phyloP scores from a whole-genome alignment of 1,140 invertebrate species.

The Phthorimaea operculella region DNA sequence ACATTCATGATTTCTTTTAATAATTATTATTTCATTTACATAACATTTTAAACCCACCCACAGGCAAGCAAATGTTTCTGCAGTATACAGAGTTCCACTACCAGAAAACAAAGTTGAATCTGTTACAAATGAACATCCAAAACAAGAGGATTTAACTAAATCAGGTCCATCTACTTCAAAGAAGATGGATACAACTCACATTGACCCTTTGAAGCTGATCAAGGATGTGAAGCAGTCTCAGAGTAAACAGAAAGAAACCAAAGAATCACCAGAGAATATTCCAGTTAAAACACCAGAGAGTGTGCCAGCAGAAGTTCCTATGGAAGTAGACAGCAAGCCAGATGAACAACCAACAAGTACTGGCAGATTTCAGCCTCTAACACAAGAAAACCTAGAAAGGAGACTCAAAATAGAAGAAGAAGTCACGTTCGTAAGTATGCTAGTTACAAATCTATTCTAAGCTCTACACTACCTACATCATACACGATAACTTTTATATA shows the following conservation, averaged over 20 bases:
- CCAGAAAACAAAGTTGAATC: conserved; percentile 2
- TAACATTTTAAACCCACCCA: conserved; percentile 6
- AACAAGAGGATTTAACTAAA: background rate
- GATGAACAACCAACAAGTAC: background rate
- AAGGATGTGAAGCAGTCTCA: background rate
- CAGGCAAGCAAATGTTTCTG: conserved; percentile 73
- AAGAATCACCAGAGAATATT: background rate
- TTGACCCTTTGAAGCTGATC: conserved; percentile 6
- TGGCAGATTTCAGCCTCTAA: background rate
- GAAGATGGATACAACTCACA: background rate
- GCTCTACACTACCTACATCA: background rate
- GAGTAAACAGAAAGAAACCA: background rate
- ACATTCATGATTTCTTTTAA: background rate
- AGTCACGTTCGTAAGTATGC: conserved; percentile 65
- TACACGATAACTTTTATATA: background rate
- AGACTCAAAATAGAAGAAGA: conserved; percentile 54
- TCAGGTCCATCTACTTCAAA: background rate
- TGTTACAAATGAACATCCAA: background rate
- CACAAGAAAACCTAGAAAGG: conserved; percentile 41
- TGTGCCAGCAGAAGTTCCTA: background rate
- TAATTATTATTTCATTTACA: background rate
- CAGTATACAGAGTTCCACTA: conserved; percentile 37
- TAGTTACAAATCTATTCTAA: no score
- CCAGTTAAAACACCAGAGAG: background rate
- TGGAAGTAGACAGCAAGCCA: background rate